Evolutionary conservation across 30 jellyfish, hydroid and myxozoan genomes (phyloP), one percentile per base, ranked within the genome.

Genomic region (Rhopilema esculentum): DNA sequence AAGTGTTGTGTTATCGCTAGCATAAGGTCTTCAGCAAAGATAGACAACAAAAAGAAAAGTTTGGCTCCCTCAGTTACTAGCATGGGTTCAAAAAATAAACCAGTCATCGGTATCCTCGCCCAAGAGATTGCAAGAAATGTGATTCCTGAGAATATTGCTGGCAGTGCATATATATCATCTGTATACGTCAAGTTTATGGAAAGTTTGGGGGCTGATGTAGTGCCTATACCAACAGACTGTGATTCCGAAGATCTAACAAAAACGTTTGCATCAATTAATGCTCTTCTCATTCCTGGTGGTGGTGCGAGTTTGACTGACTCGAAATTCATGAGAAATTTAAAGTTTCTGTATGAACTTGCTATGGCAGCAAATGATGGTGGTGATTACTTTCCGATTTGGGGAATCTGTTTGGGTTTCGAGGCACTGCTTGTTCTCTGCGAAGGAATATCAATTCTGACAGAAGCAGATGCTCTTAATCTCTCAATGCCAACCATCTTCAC

Each of bases 201-300:
- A 84, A 50, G 69, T 15, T 89, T 88, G 4, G 98, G 98, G 16
- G 93, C 89, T 12, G 74, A 90, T 22, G 97, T 83, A 15, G 85
- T 86, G 32, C 94, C 98, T n/a, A 87, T 92, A 20, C 85, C 69
- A 22, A 91, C 97, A 4, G 71, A 66, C 18, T 33, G 69, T 24
- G 63, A 25, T 1, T 94, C 66, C 19, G 72, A 50, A 15, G 94
- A 79, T 30, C 27, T 86, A 22, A n/a, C 77, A 19, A 31, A 51
- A 22, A 16, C 77, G 19, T 92, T 92, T 40, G 20, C 81, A 24
- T 48, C 91, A 23, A 69, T 92, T 16, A 92, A 87, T 30, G 98
- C 95, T 1, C 68, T 92, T 7, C 85, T 92, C 22, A 52, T 92
- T 27, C 98, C 98, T 29, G 98, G 98, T 18, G 98, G 98, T 1